phyloP scores from a whole-genome alignment of 1,140 invertebrate genomes.

The Drosophila obscura region DNA sequence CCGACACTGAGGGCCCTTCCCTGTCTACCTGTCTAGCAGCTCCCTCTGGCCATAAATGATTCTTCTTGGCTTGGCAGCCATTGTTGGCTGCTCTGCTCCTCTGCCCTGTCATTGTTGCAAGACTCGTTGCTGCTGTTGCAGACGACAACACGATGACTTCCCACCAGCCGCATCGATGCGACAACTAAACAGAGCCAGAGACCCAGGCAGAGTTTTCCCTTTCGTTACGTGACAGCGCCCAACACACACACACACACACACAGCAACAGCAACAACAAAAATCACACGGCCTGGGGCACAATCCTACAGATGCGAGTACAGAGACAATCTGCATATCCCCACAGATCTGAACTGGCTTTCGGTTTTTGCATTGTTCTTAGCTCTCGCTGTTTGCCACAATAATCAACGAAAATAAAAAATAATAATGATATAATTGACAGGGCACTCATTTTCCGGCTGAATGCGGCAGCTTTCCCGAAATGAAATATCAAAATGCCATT shows the following conservation, averaged over 20 bases:
- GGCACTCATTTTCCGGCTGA: slow-evolving; percentile 59
- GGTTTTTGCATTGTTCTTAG: slow-evolving; percentile 63
- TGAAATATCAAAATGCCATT: slow-evolving; percentile 33
- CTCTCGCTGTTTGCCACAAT: slow-evolving; percentile 26
- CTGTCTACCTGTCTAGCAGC: background rate
- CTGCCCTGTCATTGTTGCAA: slow-evolving; percentile 66
- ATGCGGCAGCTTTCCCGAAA: slow-evolving; percentile 58
- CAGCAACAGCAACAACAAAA: slow-evolving; percentile 27
- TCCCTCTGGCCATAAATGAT: slow-evolving; percentile 21
- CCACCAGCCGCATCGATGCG: slow-evolving; percentile 66
- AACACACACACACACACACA: slow-evolving; percentile 30
- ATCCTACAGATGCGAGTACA: slow-evolving; percentile 49
- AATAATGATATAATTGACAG: slow-evolving; percentile 69
- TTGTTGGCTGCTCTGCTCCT: slow-evolving; percentile 27
- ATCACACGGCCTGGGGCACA: slow-evolving; percentile 54
- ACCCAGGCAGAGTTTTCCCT: slow-evolving; percentile 59
- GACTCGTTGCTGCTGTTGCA: slow-evolving; percentile 28
- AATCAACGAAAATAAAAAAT: background rate
- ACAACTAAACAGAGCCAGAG: slow-evolving; percentile 43
- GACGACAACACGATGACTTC: slow-evolving; percentile 57
- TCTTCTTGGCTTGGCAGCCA: slow-evolving; percentile 48
- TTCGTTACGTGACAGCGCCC: slow-evolving; percentile 69
- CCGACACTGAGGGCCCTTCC: slow-evolving; percentile 60
- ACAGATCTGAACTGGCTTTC: slow-evolving; percentile 55
- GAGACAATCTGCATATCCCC: slow-evolving; percentile 63